phyloP scores from a whole-genome alignment of 2,888 invertebrate genomes.

The Troides helena region DNA sequence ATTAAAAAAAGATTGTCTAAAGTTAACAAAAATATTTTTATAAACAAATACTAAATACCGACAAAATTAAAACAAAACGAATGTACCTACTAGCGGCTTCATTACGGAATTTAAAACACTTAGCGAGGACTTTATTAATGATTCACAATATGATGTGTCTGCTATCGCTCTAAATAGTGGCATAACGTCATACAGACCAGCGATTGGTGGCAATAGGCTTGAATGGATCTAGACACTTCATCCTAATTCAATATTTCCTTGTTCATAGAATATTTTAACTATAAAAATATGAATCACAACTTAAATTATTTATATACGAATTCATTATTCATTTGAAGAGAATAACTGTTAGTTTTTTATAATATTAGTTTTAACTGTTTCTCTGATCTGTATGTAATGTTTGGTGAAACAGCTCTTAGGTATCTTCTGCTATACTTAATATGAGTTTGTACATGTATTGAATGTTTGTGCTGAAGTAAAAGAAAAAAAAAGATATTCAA shows the following conservation, averaged over 20 bases:
- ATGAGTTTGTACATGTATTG: no score
- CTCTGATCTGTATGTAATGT: no score
- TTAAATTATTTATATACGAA: not conserved
- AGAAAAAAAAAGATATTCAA: not conserved
- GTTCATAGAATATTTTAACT: not conserved
- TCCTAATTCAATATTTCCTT: conserved; percentile 34
- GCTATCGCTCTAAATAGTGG: conserved; percentile 41
- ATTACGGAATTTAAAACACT: conserved; percentile 41
- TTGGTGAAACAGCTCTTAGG: no score
- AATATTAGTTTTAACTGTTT: not conserved
- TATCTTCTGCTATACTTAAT: no score
- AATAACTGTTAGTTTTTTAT: not conserved
- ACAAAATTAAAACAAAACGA: conserved; percentile 20
- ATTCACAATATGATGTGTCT: conserved; percentile 45
- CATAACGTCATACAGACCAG: conserved; percentile 41
- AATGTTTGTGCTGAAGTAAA: no score
- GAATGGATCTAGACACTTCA: conserved; percentile 34
- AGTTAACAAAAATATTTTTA: no score
- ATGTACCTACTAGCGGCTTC: conserved; percentile 22
- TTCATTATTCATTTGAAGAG: no score
- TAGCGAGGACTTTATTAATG: conserved; percentile 47
- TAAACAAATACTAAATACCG: not conserved
- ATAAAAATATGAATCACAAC: not conserved
- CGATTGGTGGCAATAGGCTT: conserved; percentile 32
- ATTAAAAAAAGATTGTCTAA: no score